Evolutionary conservation across 2,113 vertebrate genomes (phyloP), one percentile per base, ranked within the genome.

Genomic region (Apteryx owenii): DNA sequence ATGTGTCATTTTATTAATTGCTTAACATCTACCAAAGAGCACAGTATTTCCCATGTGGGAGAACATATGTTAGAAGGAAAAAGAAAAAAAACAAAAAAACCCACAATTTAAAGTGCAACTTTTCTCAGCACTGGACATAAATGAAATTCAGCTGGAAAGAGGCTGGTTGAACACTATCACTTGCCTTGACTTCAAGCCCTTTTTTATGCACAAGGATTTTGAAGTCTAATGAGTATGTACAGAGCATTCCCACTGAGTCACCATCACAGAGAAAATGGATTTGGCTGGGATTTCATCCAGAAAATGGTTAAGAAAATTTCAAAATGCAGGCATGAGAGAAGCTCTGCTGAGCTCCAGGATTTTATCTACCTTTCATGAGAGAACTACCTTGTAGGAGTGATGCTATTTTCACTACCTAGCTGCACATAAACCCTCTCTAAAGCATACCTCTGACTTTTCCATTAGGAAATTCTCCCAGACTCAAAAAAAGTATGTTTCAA

Each of bases 161-260:
- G 65, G 73, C 54, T 71, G 51, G 76, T 54, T 80, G 79, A 89
- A 77, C 86, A 71, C 58, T 0, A 1, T 69, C 60, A 31, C 77
- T 91, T 94, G 81, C 79, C 65, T 75, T 90, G 80, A 78, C 82
- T 92, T 62, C 21, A 50, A 91, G 92, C 8, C 53, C 17, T 84
- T 90, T 80, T 92, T 94, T 95, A 94, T 96, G 84, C 81, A 91
- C 20, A 68, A 93, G 84, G 64, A 77, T 92, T 94, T 66, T 80
- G 53, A 91, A 91, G 68, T 11, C 87, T 95, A 95, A 94, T 91
- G 75, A 94, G 78, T 91, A 96, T 82, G 78, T 93, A 97, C 58
- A 83, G 78, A 87, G 91, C 89, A 87, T 89, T 88, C 40, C n/a
- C 89, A 82, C 62, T 82, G 68, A 95, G 91, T 89, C 94, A 93